phyloP scores from a whole-genome alignment of 2,888 invertebrate species.

The Branchipolynoe longqiensis region DNA sequence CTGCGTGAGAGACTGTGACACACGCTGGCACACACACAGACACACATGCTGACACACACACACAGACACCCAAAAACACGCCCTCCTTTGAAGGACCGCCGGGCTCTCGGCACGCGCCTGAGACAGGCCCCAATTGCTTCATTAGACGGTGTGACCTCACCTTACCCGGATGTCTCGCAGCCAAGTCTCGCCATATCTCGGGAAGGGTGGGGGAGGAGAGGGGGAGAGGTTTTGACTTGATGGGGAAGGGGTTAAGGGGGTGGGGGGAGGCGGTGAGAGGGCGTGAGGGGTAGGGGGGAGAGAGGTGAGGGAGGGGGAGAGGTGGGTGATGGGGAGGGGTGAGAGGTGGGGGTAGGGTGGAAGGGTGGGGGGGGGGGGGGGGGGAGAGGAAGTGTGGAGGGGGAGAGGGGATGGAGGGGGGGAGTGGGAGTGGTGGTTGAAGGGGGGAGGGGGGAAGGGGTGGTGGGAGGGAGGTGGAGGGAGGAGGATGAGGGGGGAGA shows the following conservation, averaged over 20 bases:
- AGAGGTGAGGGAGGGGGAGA: too few species aligned
- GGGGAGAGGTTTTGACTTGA: too few species aligned
- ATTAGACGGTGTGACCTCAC: background rate
- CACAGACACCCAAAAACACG: background rate
- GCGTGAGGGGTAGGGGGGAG: too few species aligned
- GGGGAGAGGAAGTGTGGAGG: background rate
- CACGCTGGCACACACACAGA: too few species aligned
- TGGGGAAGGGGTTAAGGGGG: too few species aligned
- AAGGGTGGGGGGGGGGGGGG: too few species aligned
- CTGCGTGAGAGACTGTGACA: background rate
- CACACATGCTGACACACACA: background rate
- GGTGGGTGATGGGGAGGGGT: background rate
- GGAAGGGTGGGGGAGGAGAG: too few species aligned
- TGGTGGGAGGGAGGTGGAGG: background rate
- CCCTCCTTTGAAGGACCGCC: conserved; percentile 16
- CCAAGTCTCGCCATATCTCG: too few species aligned
- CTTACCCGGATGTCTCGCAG: too few species aligned
- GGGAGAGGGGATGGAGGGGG: background rate
- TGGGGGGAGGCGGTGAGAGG: too few species aligned
- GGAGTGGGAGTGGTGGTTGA: too few species aligned
- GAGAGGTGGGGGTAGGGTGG: background rate
- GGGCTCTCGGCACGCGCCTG: background rate
- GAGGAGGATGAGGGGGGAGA: background rate
- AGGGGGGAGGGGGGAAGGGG: background rate
- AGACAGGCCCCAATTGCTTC: background rate